Conservation (phyloP, 2,113 vertebrate species). For the Chamaetylas fuelleborni region DNA sequence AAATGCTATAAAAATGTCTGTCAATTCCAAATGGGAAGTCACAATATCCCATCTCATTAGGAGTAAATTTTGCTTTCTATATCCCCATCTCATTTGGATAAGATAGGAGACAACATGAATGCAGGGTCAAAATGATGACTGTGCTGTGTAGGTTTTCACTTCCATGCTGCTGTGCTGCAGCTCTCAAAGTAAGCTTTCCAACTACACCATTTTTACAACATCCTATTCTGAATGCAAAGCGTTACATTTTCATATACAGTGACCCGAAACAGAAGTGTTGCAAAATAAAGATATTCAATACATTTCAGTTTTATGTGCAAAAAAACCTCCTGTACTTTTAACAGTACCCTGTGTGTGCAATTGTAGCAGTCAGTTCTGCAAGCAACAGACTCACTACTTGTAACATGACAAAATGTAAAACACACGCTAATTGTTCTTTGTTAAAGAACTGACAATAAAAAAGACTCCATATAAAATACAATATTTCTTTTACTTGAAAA, state of each 20-base stretch:
- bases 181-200: not conserved
- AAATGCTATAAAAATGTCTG: slow-evolving; percentile 26
- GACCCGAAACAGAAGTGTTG: not conserved
- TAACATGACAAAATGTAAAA: slow-evolving; percentile 32
- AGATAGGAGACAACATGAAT: not conserved
- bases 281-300: slow-evolving; percentile 3
- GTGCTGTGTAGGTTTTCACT: not conserved
- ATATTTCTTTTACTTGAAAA: slow-evolving; percentile 49
- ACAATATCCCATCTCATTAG: not conserved
- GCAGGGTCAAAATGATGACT: not conserved
- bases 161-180: not conserved
- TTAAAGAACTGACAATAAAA: slow-evolving; percentile 44
- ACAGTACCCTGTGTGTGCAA: slow-evolving; percentile 36
- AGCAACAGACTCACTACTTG: not conserved
- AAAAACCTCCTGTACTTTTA: slow-evolving; percentile 14
- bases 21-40: slow-evolving; percentile 17
- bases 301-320: slow-evolving; percentile 4
- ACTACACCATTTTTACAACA: not conserved
- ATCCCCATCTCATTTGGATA: not conserved
- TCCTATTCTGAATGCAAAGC: not conserved
- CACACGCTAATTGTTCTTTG: not conserved
- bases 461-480: slow-evolving; percentile 39
- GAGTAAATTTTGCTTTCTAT: slow-evolving; percentile 21
- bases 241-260: not conserved
- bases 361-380: not conserved